Conservation (phyloP, 2,888 invertebrate genomes). For the Hirtodrosophila alboralis region DNA sequence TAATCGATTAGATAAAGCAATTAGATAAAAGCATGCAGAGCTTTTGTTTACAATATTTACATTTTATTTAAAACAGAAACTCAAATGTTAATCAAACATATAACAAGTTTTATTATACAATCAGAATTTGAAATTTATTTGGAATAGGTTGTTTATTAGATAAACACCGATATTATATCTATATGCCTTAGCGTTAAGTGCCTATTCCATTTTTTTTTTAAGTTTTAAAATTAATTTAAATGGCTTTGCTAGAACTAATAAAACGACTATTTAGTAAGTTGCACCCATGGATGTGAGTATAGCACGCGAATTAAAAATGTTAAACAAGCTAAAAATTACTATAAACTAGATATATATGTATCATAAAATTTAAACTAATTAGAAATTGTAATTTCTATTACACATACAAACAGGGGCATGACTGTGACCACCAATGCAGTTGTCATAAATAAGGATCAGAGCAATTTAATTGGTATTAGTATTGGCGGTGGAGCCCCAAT, state of each 20-base stretch:
- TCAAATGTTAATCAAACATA: too few species aligned
- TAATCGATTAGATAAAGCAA: too few species aligned
- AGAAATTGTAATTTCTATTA: too few species aligned
- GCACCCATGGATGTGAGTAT: conserved; percentile 62
- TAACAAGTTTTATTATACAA: too few species aligned
- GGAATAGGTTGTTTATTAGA: background rate
- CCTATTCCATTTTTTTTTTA: background rate
- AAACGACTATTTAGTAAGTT: conserved; percentile 35
- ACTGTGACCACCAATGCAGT: conserved; percentile 97
- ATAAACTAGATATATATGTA: background rate
- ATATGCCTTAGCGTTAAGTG: conserved; percentile 16
- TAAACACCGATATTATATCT: background rate
- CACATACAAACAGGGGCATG: conserved; percentile 94
- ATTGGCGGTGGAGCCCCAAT: conserved; percentile 98
- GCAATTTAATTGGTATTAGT: conserved; percentile 97
- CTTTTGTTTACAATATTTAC: too few species aligned
- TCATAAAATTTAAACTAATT: background rate
- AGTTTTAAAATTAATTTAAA: conserved; percentile 4
- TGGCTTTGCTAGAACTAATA: conserved; percentile 45
- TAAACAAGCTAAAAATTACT: conserved; percentile 6
- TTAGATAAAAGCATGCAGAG: too few species aligned
- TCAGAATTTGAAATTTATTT: too few species aligned
- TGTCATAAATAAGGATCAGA: conserved; percentile 94
- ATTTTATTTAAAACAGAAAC: too few species aligned
- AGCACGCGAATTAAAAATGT: conserved; percentile 35